Conservation (phyloP, 2,888 invertebrate species). For the Cremastobaeus sp. region DNA sequence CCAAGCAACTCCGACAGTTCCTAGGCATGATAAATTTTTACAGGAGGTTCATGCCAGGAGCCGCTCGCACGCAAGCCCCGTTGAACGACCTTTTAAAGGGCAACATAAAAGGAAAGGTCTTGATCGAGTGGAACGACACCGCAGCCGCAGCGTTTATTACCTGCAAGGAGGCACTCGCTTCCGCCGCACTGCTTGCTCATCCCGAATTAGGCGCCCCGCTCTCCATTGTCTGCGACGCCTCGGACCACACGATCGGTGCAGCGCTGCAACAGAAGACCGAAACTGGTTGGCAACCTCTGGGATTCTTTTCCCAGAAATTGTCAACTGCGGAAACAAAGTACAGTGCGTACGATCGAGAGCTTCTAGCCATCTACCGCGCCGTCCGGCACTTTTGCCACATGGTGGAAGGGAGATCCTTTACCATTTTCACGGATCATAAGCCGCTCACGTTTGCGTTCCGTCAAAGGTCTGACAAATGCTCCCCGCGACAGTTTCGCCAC, state of each 20-base stretch:
- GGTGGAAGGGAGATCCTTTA: constrained; percentile 32
- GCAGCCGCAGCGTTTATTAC: background rate
- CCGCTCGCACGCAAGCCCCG: background rate
- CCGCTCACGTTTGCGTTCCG: constrained; percentile 2
- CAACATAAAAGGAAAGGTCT: constrained; percentile 2
- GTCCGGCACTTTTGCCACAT: constrained; percentile 25
- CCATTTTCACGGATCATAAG: constrained; percentile 11
- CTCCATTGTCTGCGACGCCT: constrained; percentile 9
- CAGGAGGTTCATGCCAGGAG: background rate
- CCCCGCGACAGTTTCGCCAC: constrained; percentile 46
- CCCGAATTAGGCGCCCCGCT: background rate
- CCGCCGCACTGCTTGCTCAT: constrained; percentile 7
- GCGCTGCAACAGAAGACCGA: background rate
- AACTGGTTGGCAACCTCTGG: background rate
- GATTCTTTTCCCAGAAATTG: constrained; percentile 21
- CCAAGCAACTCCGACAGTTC: background rate
- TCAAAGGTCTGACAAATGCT: background rate
- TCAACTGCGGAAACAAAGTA: constrained; percentile 9
- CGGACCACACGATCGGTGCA: constrained; percentile 3
- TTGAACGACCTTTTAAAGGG: constrained; percentile 1
- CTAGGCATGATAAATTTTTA: too few relatives aligned
- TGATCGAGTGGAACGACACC: background rate
- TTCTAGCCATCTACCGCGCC: constrained; percentile 22
- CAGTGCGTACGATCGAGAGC: constrained; percentile 18
- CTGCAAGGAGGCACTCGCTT: background rate